Evolutionary conservation across 2,113 vertebrate species (phyloP), one percentile per base, ranked within the genome.

Genomic region (Rhinopomastus cyanomelas): DNA sequence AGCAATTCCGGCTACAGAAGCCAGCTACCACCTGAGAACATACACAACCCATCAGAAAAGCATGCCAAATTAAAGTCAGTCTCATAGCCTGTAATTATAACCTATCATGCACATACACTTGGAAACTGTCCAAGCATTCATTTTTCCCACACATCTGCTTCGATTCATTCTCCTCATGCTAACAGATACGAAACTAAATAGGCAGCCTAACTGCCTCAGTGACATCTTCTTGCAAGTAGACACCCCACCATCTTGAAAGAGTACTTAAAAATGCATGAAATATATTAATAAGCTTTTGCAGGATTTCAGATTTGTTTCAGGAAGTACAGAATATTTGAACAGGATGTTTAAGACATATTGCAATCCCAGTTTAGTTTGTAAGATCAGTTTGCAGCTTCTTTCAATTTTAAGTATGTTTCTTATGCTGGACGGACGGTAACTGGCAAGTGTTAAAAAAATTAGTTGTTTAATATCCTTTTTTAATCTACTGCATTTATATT

Each of bases 21-120:
- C 86, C 79, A 95, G 74, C 57, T 68, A 94, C 92, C 90, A 95
- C 92, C 83, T 93, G 83, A 36, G 82, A 97, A 81, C 81, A 49
- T n/a, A n/a, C n/a, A n/a, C n/a, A 90, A 65, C 79, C 88, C 91
- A 95, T 27, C 81, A 95, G 85, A 92, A 94, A 96, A 96, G 87
- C 78, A 90, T 96, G 93, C 87, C 96, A 95, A 97, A 95, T 96
- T 96, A 94, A 96, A 95, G 82, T 89, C 93, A 96, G 91, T 87
- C 85, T 95, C 7, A 3, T 83, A 89, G 92, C 81, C 89, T 92
- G 67, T 73, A 93, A 96, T 95, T 96, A 69, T 80, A 97, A 95
- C 89, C 93, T 95, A 92, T 92, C 86, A 85, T 46, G 91, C 91
- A 96, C 77, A 92, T 56, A 95, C 65, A 89, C 39, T 82, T 97